Evolutionary conservation across 2,888 invertebrate species (phyloP).

Genomic region (Metacarcinus magister): DNA sequence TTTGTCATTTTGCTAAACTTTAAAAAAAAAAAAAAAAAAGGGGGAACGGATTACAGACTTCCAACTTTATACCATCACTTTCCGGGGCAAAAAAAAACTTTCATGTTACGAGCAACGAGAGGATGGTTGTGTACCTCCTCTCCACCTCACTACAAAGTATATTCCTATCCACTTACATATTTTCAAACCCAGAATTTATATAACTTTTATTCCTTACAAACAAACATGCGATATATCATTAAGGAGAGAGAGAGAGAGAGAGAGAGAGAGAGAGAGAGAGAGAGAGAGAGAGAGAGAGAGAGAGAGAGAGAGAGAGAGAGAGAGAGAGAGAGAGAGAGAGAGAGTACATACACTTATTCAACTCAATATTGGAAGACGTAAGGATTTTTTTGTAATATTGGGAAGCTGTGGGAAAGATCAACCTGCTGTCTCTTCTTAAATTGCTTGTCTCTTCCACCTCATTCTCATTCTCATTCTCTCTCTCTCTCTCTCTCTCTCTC

Average conservation of each 20-base stretch:
- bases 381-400: neutral
- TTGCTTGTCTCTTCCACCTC: neutral
- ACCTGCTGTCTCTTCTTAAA: neutral
- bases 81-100: neutral
- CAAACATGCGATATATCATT: no score
- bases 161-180: neutral
- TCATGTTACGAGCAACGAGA: neutral
- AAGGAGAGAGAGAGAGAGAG: neutral
- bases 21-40: neutral
- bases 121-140: neutral
- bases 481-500: neutral
- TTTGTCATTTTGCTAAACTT: neutral
- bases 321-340: neutral
- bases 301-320: neutral
- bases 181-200: neutral
- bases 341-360: neutral
- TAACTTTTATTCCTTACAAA: neutral
- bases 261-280: conserved; percentile 26
- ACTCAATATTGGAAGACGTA: neutral
- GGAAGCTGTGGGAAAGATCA: neutral
- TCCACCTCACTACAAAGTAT: neutral
- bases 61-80: neutral
- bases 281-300: conserved; percentile 11
- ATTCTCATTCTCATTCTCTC: neutral
- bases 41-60: neutral